Base-by-base conservation (phyloP, 1,140 invertebrate species). In the Antheraea pernyi region DNA sequence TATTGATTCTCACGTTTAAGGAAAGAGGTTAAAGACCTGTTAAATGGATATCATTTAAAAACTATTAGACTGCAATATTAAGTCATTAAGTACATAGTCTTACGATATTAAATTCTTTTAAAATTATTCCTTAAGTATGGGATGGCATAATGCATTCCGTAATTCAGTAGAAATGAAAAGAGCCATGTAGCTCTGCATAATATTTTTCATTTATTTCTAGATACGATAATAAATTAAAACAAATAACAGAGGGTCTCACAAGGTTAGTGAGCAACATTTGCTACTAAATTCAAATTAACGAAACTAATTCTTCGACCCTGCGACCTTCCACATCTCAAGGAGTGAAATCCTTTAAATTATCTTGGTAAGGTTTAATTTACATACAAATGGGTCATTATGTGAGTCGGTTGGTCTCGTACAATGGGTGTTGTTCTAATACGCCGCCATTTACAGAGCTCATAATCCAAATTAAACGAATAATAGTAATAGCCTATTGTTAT, bases 311-410 rank as follows among this genome's bases (percentile, higher is more conserved):
- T 19, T 53, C 13, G 46, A 13, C 46, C 46, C 46, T 53, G 16
- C 59, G 48, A 58, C 48, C 65, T 58, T 19, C 19, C 65, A 59
- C 67, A 71, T 76, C 75, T 75, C 70, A 72, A 74, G 77, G 82
- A 78, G 71, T 79, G 73, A 76, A 76, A 81, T 77, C 77, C 77
- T 78, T 81, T 81, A 83, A 73, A 85, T 82, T 83, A 82, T 83
- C 79, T 83, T 77, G 71, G 76, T 81, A 76, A 70, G 78, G 73
- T 83, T 72, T 75, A 82, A 84, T 87, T 84, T 84, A 72, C 84
- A 88, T 88, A 83, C 71, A 86, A 88, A 86, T 86, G 79, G 82
- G 74, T 74, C 70, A 80, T 84, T 87, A 88, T 73, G 77, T 72
- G 78, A 73, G 81, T 79, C 66, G 66, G 73, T 78, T 82, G 79